Percentiles rank a stretch among this genome's conserved stretches.
Conservation (phyloP, 37 sponge, comb jelly and placozoan genomes). For the Aphrocallistes beatrix region DNA sequence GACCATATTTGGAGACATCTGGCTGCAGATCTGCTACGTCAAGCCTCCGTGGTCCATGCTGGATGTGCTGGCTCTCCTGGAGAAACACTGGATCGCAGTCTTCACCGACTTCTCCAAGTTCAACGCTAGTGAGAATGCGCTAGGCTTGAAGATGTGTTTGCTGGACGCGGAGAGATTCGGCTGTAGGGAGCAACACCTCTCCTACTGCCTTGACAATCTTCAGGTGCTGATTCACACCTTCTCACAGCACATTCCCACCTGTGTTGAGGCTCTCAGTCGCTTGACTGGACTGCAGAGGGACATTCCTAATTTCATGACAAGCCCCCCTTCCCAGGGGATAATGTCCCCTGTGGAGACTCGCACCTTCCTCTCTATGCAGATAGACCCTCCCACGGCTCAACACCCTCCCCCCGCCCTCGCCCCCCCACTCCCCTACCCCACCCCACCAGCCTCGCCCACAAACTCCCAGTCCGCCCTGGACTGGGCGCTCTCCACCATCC, state of each 20-base stretch:
- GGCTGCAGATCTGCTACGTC: constrained; percentile 32
- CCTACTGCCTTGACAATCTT: neutral
- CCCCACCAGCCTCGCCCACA: neutral
- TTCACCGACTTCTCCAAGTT: neutral
- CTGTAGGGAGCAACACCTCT: neutral
- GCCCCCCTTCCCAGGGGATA: neutral
- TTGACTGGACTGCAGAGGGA: neutral
- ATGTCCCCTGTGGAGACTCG: neutral
- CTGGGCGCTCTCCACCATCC: neutral
- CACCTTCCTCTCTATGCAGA: neutral
- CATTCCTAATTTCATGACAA: neutral
- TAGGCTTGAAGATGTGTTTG: neutral
- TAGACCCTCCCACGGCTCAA: too few species aligned
- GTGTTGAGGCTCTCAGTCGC: neutral
- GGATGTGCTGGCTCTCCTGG: constrained; percentile 34
- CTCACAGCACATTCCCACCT: neutral
- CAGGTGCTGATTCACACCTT: neutral
- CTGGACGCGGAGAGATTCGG: constrained; percentile 10
- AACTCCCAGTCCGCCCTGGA: neutral
- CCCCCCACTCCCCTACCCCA: neutral
- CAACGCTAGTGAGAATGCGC: neutral
- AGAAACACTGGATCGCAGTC: constrained; percentile 27
- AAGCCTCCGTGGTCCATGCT: constrained; percentile 72
- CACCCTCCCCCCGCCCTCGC: neutral
- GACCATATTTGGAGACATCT: constrained; percentile 35